Conservation (phyloP, 2,888 invertebrate species). For the Elegia similella region DNA sequence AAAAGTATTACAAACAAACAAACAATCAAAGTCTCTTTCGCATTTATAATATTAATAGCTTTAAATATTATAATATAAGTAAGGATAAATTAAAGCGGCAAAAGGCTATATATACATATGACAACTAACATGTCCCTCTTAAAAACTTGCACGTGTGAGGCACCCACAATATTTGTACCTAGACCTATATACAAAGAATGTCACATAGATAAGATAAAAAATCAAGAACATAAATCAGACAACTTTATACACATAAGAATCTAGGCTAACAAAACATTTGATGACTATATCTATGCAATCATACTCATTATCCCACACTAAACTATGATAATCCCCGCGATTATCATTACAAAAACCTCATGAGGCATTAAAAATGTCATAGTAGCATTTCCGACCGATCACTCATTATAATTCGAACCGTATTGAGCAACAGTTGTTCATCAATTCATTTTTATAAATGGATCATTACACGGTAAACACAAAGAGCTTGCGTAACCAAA, state of each 20-base stretch:
- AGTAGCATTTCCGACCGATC: constrained; percentile 58
- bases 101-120: no score
- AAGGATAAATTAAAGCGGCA: no score
- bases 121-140: no score
- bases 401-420: constrained; percentile 63
- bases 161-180: neutral
- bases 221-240: neutral
- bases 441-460: constrained; percentile 60
- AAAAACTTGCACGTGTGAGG: no score
- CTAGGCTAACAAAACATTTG: constrained; percentile 6
- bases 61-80: no score
- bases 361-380: constrained; percentile 47
- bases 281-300: neutral
- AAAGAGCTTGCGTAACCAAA: constrained; percentile 41
- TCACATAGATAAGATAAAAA: neutral
- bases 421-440: constrained; percentile 47
- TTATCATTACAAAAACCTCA: neutral
- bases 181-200: neutral
- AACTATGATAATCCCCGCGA: neutral
- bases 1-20: no score
- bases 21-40: no score
- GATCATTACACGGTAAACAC: constrained; percentile 60
- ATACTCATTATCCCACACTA: neutral
- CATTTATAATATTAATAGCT: no score
- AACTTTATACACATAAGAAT: neutral